Conservation (phyloP, 2,797 vertebrate species). For the Alca torda region DNA sequence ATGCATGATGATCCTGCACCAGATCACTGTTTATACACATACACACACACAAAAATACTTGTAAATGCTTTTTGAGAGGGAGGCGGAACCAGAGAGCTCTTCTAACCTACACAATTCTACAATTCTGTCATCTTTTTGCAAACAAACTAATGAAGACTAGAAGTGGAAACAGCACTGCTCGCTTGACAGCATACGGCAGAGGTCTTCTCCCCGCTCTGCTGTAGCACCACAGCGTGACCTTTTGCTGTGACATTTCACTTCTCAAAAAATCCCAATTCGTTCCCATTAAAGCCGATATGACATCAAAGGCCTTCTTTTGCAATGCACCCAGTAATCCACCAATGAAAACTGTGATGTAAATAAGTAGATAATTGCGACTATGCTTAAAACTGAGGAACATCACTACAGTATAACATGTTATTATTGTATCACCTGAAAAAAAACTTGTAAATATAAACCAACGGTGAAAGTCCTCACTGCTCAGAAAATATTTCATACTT, state of each 20-base stretch:
- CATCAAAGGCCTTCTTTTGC: background rate
- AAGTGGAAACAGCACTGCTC: background rate
- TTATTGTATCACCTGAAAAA: background rate
- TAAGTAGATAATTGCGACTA: background rate
- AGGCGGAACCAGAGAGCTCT: background rate
- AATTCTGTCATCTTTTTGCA: background rate
- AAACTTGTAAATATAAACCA: background rate
- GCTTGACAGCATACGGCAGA: background rate
- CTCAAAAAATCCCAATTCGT: background rate
- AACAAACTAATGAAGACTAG: background rate
- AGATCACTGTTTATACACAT: background rate
- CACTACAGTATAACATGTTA: accelerated
- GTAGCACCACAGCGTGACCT: background rate
- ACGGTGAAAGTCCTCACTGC: background rate
- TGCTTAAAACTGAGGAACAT: background rate
- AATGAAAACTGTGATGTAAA: background rate
- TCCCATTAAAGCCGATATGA: background rate
- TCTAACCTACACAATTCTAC: constrained; percentile 13
- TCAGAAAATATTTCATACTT: background rate
- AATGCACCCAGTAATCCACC: background rate
- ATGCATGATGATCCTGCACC: background rate
- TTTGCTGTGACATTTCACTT: background rate
- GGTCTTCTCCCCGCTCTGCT: background rate
- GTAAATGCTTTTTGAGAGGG: background rate
- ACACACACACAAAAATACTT: background rate